Base-by-base conservation (phyloP, 2,888 invertebrate species). In the Hyalella azteca region DNA sequence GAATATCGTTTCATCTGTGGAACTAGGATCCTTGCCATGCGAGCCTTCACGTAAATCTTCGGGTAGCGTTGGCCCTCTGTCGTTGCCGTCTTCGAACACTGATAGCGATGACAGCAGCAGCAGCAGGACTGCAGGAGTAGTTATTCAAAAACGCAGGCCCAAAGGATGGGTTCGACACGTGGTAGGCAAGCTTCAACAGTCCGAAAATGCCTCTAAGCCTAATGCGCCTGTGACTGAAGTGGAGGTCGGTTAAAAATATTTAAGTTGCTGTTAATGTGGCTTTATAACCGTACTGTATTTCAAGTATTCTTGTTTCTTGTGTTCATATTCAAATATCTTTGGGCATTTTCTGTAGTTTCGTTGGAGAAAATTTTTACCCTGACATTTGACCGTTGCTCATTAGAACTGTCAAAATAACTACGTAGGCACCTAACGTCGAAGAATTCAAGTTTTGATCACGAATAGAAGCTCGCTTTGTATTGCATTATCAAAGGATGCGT, bases 131-230 rank as follows among this genome's bases (percentile, higher is more conserved):
- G 36, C 26, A n/a, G 29, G 59, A 36, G 59, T 26, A 13, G 26
- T 78, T 32, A 78, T 78, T 3, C 78, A 85, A 81, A 32, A 85
- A 85, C 77, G 86, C 29, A 84, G 86, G 83, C 86, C 87, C 36
- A 87, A 91, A 88, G 91, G 91, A 86, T 93, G 93, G 93, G 93
- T 93, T 0, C 92, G 92, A 86, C 92, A 93, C 86, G 92, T 93
- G 86, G 92, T 93, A 19, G 92, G 92, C 85, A 91, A 92, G 89
- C 91, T 93, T 86, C 93, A 93, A 26, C 79, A 79, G 36, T 66
- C 32, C 32, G 75, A 75, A 36, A 19, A 15, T 36, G 0, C 32
- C 32, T 15, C 19, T 19, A 66, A 36, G 36, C 4, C 4, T 4
- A 66, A 66, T 19, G 66, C 4, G 7, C 22, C 3, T 5, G 49